phyloP scores from a whole-genome alignment of 2,113 vertebrate species.

The Bombycilla garrulus region DNA sequence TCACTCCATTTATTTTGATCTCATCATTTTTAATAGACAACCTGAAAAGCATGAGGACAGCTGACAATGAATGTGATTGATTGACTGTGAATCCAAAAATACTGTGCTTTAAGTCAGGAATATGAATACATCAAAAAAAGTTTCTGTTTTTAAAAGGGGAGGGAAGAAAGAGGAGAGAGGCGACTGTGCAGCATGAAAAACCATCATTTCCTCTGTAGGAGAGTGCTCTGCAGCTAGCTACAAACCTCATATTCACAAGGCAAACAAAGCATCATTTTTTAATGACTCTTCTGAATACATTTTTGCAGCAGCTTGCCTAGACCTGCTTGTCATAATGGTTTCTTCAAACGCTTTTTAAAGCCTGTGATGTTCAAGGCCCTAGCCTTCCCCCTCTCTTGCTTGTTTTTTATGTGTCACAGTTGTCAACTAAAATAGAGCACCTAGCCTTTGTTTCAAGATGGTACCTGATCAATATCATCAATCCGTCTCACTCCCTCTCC shows the following conservation, averaged over 20 bases:
- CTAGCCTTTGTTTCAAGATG: constrained; percentile 92
- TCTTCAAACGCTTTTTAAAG: constrained; percentile 89
- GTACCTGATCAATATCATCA: constrained; percentile 99
- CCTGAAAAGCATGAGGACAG: constrained; percentile 35
- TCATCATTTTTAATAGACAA: constrained; percentile 54
- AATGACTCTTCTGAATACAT: constrained; percentile 94
- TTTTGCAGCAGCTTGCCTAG: constrained; percentile 85
- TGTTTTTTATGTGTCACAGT: constrained; percentile 98
- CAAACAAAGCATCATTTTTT: constrained; percentile 98
- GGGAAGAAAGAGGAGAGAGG: background rate
- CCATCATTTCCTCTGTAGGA: constrained; percentile 76
- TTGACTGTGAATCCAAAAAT: constrained; percentile 24
- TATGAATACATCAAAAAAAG: constrained; percentile 59
- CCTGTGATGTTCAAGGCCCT: constrained; percentile 96
- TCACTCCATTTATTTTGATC: constrained; percentile 60
- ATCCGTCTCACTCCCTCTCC: constrained; percentile 79
- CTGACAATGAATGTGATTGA: constrained; percentile 43
- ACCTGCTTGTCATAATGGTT: constrained; percentile 93
- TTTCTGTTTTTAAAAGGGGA: constrained; percentile 10
- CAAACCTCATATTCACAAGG: constrained; percentile 87
- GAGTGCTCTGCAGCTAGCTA: constrained; percentile 73
- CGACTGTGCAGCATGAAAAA: constrained; percentile 59
- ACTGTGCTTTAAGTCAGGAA: constrained; percentile 28
- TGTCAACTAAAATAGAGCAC: constrained; percentile 90
- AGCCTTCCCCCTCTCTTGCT: constrained; percentile 85